These are phyloP conservation scores for Acanthacorydalis orientalis DNA, from an alignment of 2,888 invertebrate species.

Conservation along the genomic window DNA sequence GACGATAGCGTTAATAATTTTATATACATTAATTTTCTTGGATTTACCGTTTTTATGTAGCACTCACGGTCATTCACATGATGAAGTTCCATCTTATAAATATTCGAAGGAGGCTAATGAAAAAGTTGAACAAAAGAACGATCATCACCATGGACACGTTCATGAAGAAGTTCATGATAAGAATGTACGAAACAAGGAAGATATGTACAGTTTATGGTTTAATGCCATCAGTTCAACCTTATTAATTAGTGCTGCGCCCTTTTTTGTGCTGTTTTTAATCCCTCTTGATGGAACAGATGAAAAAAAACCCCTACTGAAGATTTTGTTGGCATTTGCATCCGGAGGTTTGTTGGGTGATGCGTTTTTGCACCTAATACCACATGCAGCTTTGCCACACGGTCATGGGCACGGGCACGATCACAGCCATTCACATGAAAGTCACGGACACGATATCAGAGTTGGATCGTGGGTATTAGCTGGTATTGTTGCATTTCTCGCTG, in stretches of 20 bases:
- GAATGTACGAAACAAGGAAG: slow-evolving; percentile 11
- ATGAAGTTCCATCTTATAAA: slow-evolving; percentile 60
- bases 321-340: slow-evolving; percentile 83
- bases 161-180: slow-evolving; percentile 11
- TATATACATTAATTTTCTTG: slow-evolving; percentile 4
- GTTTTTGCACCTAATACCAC: slow-evolving; percentile 95
- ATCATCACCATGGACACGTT: slow-evolving; percentile 23
- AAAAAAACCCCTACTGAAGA: slow-evolving; percentile 74
- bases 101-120: slow-evolving; percentile 61
- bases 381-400: slow-evolving; percentile 53
- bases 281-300: slow-evolving; percentile 76
- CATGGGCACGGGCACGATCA: slow-evolving; percentile 32
- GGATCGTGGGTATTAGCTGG: slow-evolving; percentile 91
- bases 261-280: slow-evolving; percentile 80
- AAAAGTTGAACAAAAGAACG: slow-evolving; percentile 11
- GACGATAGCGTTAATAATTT: not conserved
- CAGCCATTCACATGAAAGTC: slow-evolving; percentile 27
- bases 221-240: slow-evolving; percentile 81
- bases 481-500: slow-evolving; percentile 77
- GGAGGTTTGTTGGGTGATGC: slow-evolving; percentile 96
- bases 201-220: slow-evolving; percentile 43
- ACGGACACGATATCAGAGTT: slow-evolving; percentile 66
- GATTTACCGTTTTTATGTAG: slow-evolving; percentile 4
- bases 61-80: slow-evolving; percentile 30
- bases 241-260: slow-evolving; percentile 88